These are phyloP conservation scores for Petaurus breviceps DNA, from an alignment of 2,113 vertebrate genomes.

Conservation along the genomic window DNA sequence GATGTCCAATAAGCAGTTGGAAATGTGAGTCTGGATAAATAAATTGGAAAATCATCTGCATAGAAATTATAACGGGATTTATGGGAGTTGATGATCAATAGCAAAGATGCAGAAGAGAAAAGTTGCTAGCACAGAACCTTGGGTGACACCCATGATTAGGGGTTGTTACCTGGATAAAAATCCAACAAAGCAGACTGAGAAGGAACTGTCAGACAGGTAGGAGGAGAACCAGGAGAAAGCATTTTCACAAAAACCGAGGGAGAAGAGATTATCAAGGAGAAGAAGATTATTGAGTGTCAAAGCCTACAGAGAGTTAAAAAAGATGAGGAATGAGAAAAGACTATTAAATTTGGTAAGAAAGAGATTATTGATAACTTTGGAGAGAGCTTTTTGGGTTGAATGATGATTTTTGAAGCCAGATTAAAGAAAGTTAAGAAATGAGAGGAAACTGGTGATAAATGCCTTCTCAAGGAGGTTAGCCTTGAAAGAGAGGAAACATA, in stretches of 20 bases:
- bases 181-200: background rate
- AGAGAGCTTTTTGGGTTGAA: background rate
- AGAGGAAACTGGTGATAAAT: background rate
- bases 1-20: background rate
- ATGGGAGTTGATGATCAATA: background rate
- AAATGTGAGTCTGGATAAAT: background rate
- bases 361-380: background rate
- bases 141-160: background rate
- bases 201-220: background rate
- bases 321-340: background rate
- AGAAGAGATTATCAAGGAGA: background rate
- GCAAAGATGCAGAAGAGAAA: background rate
- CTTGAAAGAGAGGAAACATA: background rate
- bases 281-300: background rate
- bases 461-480: background rate
- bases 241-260: background rate
- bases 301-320: background rate
- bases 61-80: background rate
- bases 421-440: background rate
- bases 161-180: background rate
- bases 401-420: background rate
- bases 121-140: background rate
- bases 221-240: background rate
- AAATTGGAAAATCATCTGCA: background rate
- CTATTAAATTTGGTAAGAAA: background rate